Evolutionary conservation across 1,140 invertebrate genomes (phyloP).

Genomic region (Trissolcus basalis): DNA sequence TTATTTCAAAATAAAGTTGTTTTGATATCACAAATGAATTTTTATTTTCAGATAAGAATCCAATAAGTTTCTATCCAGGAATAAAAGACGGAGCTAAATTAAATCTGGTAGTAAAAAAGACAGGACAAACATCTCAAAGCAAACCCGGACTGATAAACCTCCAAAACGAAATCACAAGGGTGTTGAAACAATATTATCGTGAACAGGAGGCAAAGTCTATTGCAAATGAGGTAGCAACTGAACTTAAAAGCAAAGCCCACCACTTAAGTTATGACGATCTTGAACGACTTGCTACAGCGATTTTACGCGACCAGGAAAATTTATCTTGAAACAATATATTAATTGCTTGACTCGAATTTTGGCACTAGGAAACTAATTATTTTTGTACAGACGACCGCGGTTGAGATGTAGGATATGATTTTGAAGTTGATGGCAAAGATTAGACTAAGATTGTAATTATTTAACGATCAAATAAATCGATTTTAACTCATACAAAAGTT

Average conservation of each 20-base stretch:
- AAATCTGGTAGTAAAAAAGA: conserved; percentile 69
- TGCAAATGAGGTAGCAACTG: conserved; percentile 70
- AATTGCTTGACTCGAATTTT: too few species aligned
- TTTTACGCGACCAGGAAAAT: conserved; percentile 73
- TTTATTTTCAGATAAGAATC: conserved; percentile 70
- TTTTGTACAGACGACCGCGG: conserved; percentile 8
- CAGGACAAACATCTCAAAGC: conserved; percentile 19
- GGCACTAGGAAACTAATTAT: too few species aligned
- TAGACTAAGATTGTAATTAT: too few species aligned
- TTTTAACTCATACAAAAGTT: background rate
- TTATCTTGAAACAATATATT: conserved; percentile 53
- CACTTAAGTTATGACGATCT: conserved; percentile 72
- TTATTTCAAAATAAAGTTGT: too few species aligned
- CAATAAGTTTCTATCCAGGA: conserved; percentile 72
- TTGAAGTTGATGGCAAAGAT: too few species aligned
- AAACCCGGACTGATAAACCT: conserved; percentile 64
- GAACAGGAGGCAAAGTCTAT: conserved; percentile 71
- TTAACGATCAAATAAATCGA: too few species aligned
- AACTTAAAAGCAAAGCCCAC: conserved; percentile 72
- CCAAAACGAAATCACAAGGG: conserved; percentile 68
- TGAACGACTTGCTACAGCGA: conserved; percentile 73
- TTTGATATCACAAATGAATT: too few species aligned
- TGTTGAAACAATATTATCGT: conserved; percentile 71
- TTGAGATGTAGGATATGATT: too few species aligned
- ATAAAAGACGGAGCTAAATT: conserved; percentile 73